Percentiles rank a stretch among this genome's conserved stretches.
Conservation (phyloP, 2,888 invertebrate genomes). For the Gonocerus acuteangulatus region DNA sequence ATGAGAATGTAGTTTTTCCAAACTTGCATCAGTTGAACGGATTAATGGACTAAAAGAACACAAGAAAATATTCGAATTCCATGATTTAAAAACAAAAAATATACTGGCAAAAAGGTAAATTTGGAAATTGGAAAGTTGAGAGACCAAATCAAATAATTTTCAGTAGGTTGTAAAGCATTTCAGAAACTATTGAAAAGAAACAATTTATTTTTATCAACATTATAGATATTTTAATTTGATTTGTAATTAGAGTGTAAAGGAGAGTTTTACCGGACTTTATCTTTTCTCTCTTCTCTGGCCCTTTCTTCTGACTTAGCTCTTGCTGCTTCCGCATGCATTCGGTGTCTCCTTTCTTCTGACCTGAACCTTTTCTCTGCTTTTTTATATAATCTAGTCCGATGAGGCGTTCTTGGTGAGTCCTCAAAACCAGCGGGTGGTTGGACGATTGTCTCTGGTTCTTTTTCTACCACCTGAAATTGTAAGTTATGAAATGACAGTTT, state of each 20-base stretch:
- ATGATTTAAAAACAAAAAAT: too few species aligned
- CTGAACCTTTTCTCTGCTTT: conserved; percentile 69
- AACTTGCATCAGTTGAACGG: conserved; percentile 64
- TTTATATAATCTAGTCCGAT: conserved; percentile 56
- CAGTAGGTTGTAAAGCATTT: too few species aligned
- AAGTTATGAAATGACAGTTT: background rate
- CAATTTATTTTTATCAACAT: too few species aligned
- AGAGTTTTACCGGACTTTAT: conserved; percentile 38
- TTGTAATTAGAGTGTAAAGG: too few species aligned
- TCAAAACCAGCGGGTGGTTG: conserved; percentile 84
- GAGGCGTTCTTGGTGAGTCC: conserved; percentile 61
- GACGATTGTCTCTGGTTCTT: conserved; percentile 55
- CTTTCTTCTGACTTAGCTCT: conserved; percentile 77
- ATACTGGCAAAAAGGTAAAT: too few species aligned
- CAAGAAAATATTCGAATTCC: too few species aligned
- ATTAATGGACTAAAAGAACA: conserved; percentile 42
- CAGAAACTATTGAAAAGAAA: too few species aligned
- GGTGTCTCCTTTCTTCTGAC: conserved; percentile 69
- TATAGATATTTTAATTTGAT: too few species aligned
- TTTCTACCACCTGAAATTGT: conserved; percentile 27
- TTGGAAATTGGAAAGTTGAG: too few species aligned
- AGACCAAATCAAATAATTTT: too few species aligned
- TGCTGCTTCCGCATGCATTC: conserved; percentile 59
- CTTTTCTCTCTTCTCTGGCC: conserved; percentile 56
- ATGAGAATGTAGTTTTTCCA: conserved; percentile 51